Evolutionary conservation across 2,888 invertebrate species (phyloP).

Genomic region (Eristalis pertinax): DNA sequence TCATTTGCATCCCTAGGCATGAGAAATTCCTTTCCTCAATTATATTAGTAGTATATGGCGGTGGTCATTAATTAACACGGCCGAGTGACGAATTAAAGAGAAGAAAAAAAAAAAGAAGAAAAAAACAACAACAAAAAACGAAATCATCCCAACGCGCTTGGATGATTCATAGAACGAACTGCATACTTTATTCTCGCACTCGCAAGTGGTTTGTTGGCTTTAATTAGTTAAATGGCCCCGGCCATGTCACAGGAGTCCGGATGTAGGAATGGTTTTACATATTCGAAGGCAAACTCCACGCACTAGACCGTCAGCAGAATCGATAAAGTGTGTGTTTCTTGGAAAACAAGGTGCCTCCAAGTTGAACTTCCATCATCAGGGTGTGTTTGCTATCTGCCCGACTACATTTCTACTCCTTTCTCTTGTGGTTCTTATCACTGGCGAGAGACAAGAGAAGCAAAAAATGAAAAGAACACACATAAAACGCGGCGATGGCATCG

Average conservation of each 20-base stretch:
- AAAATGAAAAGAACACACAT: neutral
- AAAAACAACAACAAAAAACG: constrained; percentile 14
- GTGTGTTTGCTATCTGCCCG: constrained; percentile 40
- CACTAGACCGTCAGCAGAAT: constrained; percentile 3
- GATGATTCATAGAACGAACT: constrained; percentile 55
- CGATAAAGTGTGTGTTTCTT: constrained; percentile 28
- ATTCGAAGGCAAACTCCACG: constrained; percentile 1
- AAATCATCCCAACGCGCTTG: constrained; percentile 28
- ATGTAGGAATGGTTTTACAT: constrained; percentile 1
- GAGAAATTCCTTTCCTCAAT: constrained; percentile 38
- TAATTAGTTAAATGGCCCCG: constrained; percentile 42
- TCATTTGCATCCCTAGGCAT: constrained; percentile 6
- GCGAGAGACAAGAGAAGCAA: constrained; percentile 8
- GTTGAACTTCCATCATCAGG: constrained; percentile 7
- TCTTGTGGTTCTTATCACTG: constrained; percentile 42
- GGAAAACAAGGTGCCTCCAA: constrained; percentile 6
- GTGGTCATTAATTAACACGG: constrained; percentile 56
- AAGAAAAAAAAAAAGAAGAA: neutral
- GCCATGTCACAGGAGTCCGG: neutral
- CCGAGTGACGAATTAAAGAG: constrained; percentile 25
- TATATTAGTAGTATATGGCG: constrained; percentile 19
- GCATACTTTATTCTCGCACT: constrained; percentile 24
- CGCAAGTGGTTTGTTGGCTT: constrained; percentile 58
- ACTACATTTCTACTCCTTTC: neutral
- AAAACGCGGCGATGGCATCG: neutral